phyloP scores from a whole-genome alignment of 2,888 invertebrate genomes.

The Lacanobia wlatinum region DNA sequence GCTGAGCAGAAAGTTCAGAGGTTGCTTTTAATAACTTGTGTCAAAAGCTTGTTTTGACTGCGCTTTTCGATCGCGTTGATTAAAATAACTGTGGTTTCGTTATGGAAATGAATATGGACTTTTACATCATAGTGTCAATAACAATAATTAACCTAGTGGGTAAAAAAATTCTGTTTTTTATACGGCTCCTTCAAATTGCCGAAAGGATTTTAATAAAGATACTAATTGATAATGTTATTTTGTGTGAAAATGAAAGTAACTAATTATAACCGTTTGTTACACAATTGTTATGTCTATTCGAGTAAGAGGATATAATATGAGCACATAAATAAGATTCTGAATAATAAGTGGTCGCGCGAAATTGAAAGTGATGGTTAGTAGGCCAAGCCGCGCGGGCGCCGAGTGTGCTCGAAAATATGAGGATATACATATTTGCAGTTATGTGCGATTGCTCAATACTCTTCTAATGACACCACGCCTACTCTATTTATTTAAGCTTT shows the following conservation, averaged over 20 bases:
- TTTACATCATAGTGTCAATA: neutral
- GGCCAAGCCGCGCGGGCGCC: constrained; percentile 14
- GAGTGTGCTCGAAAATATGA: constrained; percentile 11
- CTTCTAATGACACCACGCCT: neutral
- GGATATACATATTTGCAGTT: neutral
- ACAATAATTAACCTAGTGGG: too few relatives aligned
- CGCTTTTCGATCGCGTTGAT: neutral
- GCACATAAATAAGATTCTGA: constrained; percentile 10
- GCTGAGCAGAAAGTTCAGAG: neutral
- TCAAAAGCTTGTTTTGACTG: neutral
- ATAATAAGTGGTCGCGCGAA: constrained; percentile 27
- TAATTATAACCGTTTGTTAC: neutral
- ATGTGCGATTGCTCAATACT: constrained; percentile 5
- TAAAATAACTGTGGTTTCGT: neutral
- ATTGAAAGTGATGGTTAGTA: constrained; percentile 48
- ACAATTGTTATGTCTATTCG: neutral
- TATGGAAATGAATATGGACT: neutral
- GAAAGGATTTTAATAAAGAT: neutral
- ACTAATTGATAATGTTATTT: neutral
- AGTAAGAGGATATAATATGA: constrained; percentile 1
- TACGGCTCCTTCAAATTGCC: too few relatives aligned
- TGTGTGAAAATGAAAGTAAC: neutral
- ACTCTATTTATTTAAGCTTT: neutral
- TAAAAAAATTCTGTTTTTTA: too few relatives aligned
- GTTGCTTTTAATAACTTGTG: neutral